Conservation (phyloP, 2,113 vertebrate genomes). For the Mesitornis unicolor region DNA sequence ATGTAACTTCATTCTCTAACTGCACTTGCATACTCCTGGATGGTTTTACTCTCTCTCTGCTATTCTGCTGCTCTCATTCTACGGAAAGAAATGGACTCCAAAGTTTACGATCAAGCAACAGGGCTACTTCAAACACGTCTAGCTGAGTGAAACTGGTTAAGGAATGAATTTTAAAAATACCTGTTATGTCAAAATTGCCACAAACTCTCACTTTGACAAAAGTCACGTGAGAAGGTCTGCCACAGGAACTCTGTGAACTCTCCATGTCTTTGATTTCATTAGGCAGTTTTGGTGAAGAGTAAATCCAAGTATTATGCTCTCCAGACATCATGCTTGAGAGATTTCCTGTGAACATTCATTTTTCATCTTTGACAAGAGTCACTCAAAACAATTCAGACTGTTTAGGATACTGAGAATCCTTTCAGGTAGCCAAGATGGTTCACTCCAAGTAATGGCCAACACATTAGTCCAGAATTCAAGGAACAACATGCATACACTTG, state of each 20-base stretch:
- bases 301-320: neutral
- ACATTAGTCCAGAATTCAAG: neutral
- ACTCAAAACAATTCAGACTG: neutral
- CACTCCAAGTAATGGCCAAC: neutral
- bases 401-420: neutral
- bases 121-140: neutral
- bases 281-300: neutral
- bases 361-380: neutral
- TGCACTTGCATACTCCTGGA: neutral
- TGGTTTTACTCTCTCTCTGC: neutral
- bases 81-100: neutral
- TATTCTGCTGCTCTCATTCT: neutral
- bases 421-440: neutral
- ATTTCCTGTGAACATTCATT: neutral
- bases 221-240: neutral
- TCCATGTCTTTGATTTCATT: neutral
- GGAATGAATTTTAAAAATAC: neutral
- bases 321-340: neutral
- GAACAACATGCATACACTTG: accelerated
- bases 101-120: neutral
- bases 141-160: neutral
- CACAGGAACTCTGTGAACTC: neutral
- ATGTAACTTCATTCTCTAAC: neutral
- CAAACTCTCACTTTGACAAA: neutral
- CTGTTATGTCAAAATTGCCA: neutral